Base-by-base conservation (phyloP, 1,140 invertebrate species). In the Harpegnathos saltator region DNA sequence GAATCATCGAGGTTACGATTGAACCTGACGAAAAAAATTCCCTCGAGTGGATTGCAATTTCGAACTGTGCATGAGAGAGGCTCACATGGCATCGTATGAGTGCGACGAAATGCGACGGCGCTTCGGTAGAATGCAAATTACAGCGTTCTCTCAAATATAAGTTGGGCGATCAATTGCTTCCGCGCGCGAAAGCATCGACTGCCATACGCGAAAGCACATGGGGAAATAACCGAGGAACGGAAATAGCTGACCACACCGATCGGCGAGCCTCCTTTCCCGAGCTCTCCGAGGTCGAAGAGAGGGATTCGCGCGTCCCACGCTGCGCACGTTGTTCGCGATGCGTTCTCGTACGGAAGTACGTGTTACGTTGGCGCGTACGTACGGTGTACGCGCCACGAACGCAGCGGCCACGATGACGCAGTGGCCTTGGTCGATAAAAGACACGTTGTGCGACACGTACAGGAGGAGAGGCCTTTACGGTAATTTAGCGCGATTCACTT, bases 341-440 rank as follows among this genome's bases (percentile, higher is more conserved):
- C 38, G 75, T 26, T 44, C n/a, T n/a, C 22, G 65, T 58, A 38
- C 65, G 52, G 75, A 80, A 69, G 65, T n/a, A n/a, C n/a, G n/a
- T 38, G 61, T 80, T 71, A 80, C 75, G 65, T 80, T 80, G 33
- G 33, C 65, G 65, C 65, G 66, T 75, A 75, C 44, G 71, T 66
- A 52, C 22, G n/a, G 11, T 44, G 19, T 58, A 62, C 69, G 19
- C 19, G 38, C 17, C 54, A 63, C 29, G 44, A 50, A 38, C 26
- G n/a, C n/a, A n/a, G n/a, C n/a, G 12, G 19, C 62, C n/a, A 38
- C 44, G 84, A 89, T 88, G 88, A 89, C 88, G 88, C 84, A 86
- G 84, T 88, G 84, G 71, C 88, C 86, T 89, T 88, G 87, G 81
- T 68, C 68, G 83, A 89, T 84, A 85, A 89, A 83, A 89, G 81